A percentile compares a stretch with the other conserved stretches of the same genome.
Evolutionary conservation across 2,888 invertebrate species (phyloP).

Genomic region (Plebejus melissa): DNA sequence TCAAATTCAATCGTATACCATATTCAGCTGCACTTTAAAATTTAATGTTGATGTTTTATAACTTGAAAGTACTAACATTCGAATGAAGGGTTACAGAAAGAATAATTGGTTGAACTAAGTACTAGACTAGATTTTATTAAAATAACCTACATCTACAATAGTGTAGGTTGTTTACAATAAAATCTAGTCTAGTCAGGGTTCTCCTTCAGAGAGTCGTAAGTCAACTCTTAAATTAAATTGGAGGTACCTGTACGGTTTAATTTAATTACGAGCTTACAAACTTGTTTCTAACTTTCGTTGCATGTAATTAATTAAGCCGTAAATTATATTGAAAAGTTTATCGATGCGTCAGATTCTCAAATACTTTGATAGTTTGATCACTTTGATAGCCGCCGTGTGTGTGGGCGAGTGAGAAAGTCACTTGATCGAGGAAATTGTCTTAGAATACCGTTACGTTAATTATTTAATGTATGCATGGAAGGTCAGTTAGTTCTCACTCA

Average conservation of each 20-base stretch:
- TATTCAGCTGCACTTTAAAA: neutral
- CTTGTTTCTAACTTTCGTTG: neutral
- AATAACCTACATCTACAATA: neutral
- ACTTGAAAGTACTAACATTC: neutral
- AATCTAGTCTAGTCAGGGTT: too few relatives aligned
- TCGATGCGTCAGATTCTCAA: neutral
- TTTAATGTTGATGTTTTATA: neutral
- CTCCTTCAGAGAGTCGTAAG: too few relatives aligned
- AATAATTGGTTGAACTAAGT: too few relatives aligned
- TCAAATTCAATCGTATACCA: neutral
- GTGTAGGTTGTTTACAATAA: too few relatives aligned
- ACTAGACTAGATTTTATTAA: neutral
- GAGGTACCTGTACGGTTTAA: neutral
- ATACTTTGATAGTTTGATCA: neutral
- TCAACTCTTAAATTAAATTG: neutral
- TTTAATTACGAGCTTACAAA: neutral
- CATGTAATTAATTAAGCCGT: slow-evolving; percentile 2
- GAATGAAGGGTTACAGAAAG: too few relatives aligned
- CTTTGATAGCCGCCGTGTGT: neutral
- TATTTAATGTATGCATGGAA: slow-evolving; percentile 21
- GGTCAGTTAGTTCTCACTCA: neutral
- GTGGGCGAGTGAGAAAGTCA: slow-evolving; percentile 11
- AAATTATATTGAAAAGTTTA: neutral
- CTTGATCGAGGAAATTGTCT: slow-evolving; percentile 6
- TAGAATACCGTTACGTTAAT: slow-evolving; percentile 23